Conservation (phyloP, 2,888 invertebrate genomes). For the Operophtera brumata region DNA sequence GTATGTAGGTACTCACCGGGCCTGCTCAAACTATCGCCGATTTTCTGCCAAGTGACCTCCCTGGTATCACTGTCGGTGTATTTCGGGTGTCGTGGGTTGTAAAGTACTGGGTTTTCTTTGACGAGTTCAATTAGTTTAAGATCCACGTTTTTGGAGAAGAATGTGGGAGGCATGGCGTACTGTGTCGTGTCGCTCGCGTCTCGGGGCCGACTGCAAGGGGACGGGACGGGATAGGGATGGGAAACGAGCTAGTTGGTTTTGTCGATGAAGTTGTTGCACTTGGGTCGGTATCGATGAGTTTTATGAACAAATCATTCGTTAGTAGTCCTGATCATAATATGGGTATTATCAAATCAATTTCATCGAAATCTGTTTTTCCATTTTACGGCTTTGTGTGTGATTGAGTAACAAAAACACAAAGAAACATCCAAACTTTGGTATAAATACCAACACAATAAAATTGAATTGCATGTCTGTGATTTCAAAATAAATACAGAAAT, state of each 20-base stretch:
- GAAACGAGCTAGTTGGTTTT: not conserved
- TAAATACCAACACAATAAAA: no score
- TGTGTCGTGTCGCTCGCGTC: slow-evolving; percentile 22
- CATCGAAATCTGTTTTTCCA: no score
- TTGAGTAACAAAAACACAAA: no score
- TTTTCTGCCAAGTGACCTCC: slow-evolving; percentile 70
- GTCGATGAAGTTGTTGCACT: not conserved
- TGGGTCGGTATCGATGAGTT: not conserved
- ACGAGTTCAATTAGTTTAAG: slow-evolving; percentile 58
- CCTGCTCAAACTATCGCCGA: slow-evolving; percentile 59
- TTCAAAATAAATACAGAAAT: no score
- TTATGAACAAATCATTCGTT: no score
- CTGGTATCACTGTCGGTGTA: slow-evolving; percentile 60
- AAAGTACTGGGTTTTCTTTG: slow-evolving; percentile 57
- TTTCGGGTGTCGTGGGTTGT: slow-evolving; percentile 59
- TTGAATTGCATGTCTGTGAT: no score
- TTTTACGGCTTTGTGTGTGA: no score
- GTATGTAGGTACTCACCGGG: no score
- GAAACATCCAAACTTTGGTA: no score
- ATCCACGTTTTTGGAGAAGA: slow-evolving; percentile 58
- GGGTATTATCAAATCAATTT: no score
- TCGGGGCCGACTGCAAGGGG: slow-evolving; percentile 28
- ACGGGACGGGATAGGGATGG: slow-evolving; percentile 33
- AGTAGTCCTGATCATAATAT: no score
- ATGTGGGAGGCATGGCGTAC: slow-evolving; percentile 52